Base-by-base conservation (phyloP, 2,888 invertebrate genomes). In the Lottia gigantea region DNA sequence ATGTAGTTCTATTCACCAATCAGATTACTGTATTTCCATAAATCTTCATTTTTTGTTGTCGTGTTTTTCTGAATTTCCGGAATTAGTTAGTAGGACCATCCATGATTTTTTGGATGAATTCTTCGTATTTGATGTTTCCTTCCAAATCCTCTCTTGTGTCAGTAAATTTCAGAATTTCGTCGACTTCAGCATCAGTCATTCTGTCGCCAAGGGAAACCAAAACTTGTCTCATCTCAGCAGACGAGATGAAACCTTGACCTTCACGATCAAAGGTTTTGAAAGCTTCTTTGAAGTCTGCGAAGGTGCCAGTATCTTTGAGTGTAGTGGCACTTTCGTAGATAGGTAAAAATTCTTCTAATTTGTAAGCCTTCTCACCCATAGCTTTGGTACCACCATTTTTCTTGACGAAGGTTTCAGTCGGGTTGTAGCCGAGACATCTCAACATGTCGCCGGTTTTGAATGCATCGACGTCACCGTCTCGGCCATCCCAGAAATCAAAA, bases 271-370 rank as follows among this genome's bases (percentile, higher is more conserved):
- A 99, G 90, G 99, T 93, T 91, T 98, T 98, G 91, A 99, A 92
- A 91, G 97, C 98, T 92, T 99, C 99, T 90, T 98, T 92, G 93
- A 99, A 99, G 92, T 99, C 99, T 89, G 98, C 98, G 89, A 94
- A 96, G 89, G 95, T 94, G 81, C 99, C 99, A 89, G 95, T 94
- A 90, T 99, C 98, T 91, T 98, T 98, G 91, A 97, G 97, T 91
- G 96, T 96, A 91, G 95, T 95, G 86, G 95, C 92, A 89, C 97
- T 95, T 90, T 95, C 93, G 93, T 94, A 98, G 91, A 99, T 97
- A 89, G 99, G 98, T 89, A 98, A 93, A 93, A 99, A 98, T 92
- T 99, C 99, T 88, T 99, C 98, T 85, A 97, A 89, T 89, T 95
- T 94, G 90, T 98, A 90, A 89, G 92, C 92, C 91, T 98, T 98